Base-by-base conservation (phyloP, 2,113 vertebrate genomes). In the Epinephelus moara region DNA sequence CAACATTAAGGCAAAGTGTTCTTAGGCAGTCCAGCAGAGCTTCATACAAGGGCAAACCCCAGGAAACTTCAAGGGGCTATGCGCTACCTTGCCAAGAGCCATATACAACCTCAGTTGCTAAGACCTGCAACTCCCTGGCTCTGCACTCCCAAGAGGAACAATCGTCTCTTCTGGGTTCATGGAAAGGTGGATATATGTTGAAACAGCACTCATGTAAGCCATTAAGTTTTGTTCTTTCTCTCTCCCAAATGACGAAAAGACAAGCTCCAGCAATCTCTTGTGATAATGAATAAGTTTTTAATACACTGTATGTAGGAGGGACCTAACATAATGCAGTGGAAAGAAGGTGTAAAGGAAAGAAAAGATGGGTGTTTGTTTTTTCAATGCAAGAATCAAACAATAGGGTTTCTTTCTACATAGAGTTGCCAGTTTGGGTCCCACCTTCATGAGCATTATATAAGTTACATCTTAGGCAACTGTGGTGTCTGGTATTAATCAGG, bases 81-180 rank as follows among this genome's bases (percentile, higher is more conserved):
- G 70, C 7, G 27, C 49, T 63, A 79, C 87, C 82, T 89, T 89
- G 81, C 87, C 71, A 68, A 59, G 40, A 84, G 81, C 77, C 62
- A 55, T n/a, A 64, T 52, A 74, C 77, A 79, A 84, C 83, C 25
- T 33, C 18, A 33, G 18, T 27, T 64, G 45, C 67, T 27, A 49
- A 52, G 73, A 90, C 80, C 74, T 84, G 77, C 73, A 76, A 73
- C 47, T 69, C 68, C 6, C 42, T 27, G 37, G 10, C n/a, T 66
- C 25, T 40, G 52, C 60, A 67, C 30, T 66, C 30, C 42, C n/a
- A 66, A 60, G 50, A 21, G 56, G n/a, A 75, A 80, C 25, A 62
- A 33, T 19, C 5, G 55, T 67, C 17, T 64, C 59, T 37, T 52
- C 37, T 57, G 11, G 47, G 40, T 80, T 70, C 59, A 64, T 63